A percentile compares a stretch with the other conserved stretches of the same genome.
Conservation (phyloP, 2,797 vertebrate genomes). For the Phaenicophaeus curvirostris region DNA sequence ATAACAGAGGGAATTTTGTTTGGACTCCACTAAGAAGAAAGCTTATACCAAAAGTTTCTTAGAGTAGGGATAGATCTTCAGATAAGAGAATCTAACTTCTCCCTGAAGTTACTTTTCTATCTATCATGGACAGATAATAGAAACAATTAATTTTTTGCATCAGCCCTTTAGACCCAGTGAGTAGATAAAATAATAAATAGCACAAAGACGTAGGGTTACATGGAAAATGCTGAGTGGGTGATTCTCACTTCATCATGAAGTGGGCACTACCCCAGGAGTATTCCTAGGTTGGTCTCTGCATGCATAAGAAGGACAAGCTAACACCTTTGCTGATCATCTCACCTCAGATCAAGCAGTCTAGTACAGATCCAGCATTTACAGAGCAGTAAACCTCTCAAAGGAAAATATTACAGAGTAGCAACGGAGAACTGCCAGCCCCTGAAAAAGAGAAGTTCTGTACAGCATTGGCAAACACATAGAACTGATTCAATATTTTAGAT, state of each 20-base stretch:
- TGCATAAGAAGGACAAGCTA: fast-evolving
- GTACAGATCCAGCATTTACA: not conserved
- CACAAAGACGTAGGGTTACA: not conserved
- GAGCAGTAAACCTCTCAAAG: not conserved
- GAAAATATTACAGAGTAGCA: not conserved
- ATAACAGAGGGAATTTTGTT: not conserved
- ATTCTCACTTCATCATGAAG: not conserved
- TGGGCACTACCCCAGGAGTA: not conserved
- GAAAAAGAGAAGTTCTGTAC: not conserved
- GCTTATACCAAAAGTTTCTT: not conserved
- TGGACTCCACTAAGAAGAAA: not conserved
- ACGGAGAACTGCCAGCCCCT: not conserved
- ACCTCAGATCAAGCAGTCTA: not conserved
- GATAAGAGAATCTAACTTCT: not conserved
- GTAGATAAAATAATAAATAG: not conserved
- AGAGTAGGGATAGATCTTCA: not conserved
- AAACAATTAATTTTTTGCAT: not conserved
- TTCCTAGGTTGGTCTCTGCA: not conserved
- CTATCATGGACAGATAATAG: not conserved
- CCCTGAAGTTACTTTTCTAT: not conserved
- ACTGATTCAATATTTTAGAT: not conserved
- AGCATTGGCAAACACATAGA: not conserved
- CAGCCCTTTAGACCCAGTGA: not conserved
- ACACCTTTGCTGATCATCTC: not conserved
- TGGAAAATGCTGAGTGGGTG: not conserved